Percentiles rank a stretch among this genome's conserved stretches.
phyloP scores from a whole-genome alignment of 2,888 invertebrate genomes.

The Drosophila pseudotakahashii region DNA sequence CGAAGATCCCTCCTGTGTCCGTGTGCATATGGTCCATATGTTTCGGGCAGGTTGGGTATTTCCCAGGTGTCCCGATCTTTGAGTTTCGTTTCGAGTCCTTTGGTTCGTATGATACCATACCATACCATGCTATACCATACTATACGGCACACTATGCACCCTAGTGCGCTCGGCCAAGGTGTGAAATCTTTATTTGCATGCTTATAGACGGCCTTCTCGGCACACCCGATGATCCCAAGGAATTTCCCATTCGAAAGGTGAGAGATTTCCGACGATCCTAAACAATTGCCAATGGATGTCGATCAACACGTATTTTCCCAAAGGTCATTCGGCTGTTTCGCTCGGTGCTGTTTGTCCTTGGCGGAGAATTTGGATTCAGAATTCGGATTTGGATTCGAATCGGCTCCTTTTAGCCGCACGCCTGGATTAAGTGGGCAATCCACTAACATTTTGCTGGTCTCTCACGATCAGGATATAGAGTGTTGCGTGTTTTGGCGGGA shows the following conservation, averaged over 20 bases:
- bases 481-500: conserved; percentile 7
- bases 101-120: neutral
- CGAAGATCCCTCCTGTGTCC: conserved; percentile 5
- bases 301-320: conserved; percentile 70
- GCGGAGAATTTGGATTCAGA: neutral
- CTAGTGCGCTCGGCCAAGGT: conserved; percentile 50
- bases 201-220: conserved; percentile 46
- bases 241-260: conserved; percentile 77
- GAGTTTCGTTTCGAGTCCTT: neutral
- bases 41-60: conserved; percentile 55
- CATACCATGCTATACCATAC: no score
- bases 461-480: conserved; percentile 1
- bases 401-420: conserved; percentile 21
- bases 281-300: conserved; percentile 27
- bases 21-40: conserved; percentile 35
- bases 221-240: conserved; percentile 41
- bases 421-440: conserved; percentile 49
- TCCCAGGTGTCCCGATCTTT: conserved; percentile 55
- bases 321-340: conserved; percentile 55
- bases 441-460: neutral
- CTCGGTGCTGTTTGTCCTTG: conserved; percentile 5
- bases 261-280: conserved; percentile 52
- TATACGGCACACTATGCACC: neutral
- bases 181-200: conserved; percentile 80
- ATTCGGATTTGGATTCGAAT: neutral